A percentile compares a stretch with the other conserved stretches of the same genome.
These are phyloP conservation scores for Athalia cordata DNA, from an alignment of 2,888 invertebrate species.

Conservation along the genomic window DNA sequence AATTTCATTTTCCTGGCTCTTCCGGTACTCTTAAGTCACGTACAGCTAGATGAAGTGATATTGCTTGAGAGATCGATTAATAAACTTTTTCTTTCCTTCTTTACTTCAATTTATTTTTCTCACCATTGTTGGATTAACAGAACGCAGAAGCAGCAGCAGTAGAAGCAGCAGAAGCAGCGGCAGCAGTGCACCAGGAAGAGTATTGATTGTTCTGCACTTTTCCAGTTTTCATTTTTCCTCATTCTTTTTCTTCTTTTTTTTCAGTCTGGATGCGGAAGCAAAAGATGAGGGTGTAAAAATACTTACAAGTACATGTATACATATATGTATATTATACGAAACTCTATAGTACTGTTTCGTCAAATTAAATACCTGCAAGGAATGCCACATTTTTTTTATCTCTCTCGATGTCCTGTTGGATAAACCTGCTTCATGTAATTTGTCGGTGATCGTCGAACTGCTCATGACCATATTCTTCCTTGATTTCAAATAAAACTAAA, in stretches of 20 bases:
- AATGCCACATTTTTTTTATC: neutral
- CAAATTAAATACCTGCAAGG: neutral
- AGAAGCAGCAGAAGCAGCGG: neutral
- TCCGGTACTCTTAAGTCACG: too few relatives aligned
- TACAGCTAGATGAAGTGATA: neutral
- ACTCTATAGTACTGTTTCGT: constrained; percentile 5
- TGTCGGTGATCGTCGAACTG: constrained; percentile 9
- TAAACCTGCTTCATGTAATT: neutral
- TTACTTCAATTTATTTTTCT: too few relatives aligned
- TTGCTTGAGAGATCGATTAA: neutral
- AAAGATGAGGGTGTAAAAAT: neutral
- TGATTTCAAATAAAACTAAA: neutral
- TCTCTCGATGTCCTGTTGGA: neutral
- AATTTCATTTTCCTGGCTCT: too few relatives aligned
- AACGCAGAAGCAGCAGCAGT: neutral
- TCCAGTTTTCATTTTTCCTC: neutral
- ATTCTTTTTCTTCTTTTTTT: constrained; percentile 9
- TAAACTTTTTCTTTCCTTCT: neutral
- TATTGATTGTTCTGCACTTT: constrained; percentile 22
- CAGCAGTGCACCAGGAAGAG: neutral
- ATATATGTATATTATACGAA: neutral
- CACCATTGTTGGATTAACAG: neutral
- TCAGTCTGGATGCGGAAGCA: neutral
- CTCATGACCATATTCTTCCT: neutral
- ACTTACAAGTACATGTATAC: too few relatives aligned